Conservation (phyloP, 2,113 vertebrate genomes). For the Pterophyllum scalare region DNA sequence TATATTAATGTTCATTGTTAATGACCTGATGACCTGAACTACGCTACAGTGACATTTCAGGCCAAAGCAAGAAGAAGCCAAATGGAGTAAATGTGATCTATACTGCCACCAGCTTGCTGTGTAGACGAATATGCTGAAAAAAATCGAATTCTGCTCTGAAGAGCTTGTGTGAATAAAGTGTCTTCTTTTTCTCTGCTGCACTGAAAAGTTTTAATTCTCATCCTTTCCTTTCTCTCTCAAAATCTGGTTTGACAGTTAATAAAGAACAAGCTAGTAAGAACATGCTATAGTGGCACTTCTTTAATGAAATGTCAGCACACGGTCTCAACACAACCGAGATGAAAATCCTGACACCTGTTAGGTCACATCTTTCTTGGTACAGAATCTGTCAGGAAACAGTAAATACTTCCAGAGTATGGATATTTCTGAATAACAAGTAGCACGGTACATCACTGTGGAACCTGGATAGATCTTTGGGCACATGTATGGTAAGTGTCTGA, state of each 20-base stretch:
- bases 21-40: neutral
- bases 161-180: no score
- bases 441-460: neutral
- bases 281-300: accelerated
- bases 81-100: neutral
- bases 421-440: neutral
- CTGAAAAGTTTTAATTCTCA: no score
- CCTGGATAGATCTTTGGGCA: neutral
- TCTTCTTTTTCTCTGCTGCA: no score
- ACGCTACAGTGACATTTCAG: neutral
- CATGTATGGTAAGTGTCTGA: neutral
- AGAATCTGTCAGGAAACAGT: no score
- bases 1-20: accelerated
- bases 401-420: neutral
- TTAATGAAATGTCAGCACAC: neutral
- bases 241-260: no score
- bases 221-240: no score
- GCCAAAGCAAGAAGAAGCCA: neutral
- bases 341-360: no score
- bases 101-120: neutral
- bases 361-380: no score
- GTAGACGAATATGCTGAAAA: no score
- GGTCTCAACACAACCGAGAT: neutral
- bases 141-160: no score
- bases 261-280: no score